These are phyloP conservation scores for Acrobasis repandana DNA, from an alignment of 2,888 invertebrate species.

Conservation along the genomic window DNA sequence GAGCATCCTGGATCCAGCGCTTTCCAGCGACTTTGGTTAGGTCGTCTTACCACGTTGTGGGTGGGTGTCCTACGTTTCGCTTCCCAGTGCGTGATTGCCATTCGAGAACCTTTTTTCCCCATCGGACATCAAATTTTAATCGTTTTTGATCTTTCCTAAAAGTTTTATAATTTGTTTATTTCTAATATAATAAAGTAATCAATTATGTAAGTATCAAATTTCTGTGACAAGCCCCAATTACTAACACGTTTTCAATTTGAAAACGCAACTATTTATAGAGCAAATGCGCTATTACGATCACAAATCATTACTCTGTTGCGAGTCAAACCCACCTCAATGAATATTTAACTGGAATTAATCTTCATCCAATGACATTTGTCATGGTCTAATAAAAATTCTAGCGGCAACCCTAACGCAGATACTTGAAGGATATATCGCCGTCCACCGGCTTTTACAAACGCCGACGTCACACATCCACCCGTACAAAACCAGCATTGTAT, in stretches of 20 bases:
- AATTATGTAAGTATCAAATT: no score
- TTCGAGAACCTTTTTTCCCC: no score
- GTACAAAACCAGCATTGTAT: slow-evolving; percentile 71
- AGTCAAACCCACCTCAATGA: slow-evolving; percentile 20
- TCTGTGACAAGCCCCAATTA: no score
- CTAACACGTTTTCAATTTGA: not conserved
- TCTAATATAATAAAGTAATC: no score
- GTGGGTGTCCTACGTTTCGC: no score
- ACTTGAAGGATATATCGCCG: slow-evolving; percentile 70
- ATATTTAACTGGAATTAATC: slow-evolving; percentile 28
- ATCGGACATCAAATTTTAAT: no score
- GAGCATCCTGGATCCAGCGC: no score
- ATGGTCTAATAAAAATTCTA: slow-evolving; percentile 32
- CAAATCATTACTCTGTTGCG: slow-evolving; percentile 21
- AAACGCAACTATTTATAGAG: slow-evolving; percentile 3
- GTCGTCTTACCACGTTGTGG: no score
- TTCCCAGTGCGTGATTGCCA: no score
- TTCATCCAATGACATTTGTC: slow-evolving; percentile 28
- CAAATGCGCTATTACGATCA: slow-evolving; percentile 12
- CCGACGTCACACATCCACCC: slow-evolving; percentile 70
- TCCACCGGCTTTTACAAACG: slow-evolving; percentile 67
- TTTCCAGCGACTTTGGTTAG: no score
- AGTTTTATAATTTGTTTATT: no score
- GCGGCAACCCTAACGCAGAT: slow-evolving; percentile 48
- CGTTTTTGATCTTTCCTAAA: no score